A percentile compares a stretch with the other conserved stretches of the same genome.
phyloP scores from a whole-genome alignment of 2,797 vertebrate species.

The Sebastiscus albofasciatus region DNA sequence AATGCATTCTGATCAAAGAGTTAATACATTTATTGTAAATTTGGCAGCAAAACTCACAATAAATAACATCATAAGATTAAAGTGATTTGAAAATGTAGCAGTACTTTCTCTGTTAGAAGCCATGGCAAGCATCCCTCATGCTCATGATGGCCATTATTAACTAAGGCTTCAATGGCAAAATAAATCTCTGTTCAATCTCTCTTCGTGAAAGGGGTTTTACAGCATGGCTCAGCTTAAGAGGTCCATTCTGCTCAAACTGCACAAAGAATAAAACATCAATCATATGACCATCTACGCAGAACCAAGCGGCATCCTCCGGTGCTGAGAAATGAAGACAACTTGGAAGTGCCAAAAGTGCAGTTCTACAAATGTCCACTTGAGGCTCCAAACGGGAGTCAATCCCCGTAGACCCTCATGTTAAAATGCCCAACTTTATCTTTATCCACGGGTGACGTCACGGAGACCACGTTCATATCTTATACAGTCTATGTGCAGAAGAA shows the following conservation, averaged over 20 bases:
- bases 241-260: constrained; percentile 9
- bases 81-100: background rate
- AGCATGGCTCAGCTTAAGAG: background rate
- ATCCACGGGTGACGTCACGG: no score
- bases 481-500: background rate
- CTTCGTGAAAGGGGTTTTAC: no score
- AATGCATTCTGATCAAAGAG: background rate
- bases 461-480: no score
- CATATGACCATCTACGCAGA: background rate
- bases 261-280: constrained; percentile 23
- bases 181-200: background rate
- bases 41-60: background rate
- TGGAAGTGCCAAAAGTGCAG: no score
- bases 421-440: no score
- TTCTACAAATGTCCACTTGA: no score
- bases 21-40: background rate
- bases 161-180: background rate
- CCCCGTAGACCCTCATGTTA: no score
- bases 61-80: background rate
- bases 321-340: no score
- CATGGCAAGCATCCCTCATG: background rate
- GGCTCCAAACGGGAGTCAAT: no score
- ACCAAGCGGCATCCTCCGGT: no score
- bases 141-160: background rate
- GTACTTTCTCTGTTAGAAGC: background rate